A percentile compares a stretch with the other conserved stretches of the same genome.
phyloP scores from a whole-genome alignment of 2,888 invertebrate species.

The Sipha maydis region DNA sequence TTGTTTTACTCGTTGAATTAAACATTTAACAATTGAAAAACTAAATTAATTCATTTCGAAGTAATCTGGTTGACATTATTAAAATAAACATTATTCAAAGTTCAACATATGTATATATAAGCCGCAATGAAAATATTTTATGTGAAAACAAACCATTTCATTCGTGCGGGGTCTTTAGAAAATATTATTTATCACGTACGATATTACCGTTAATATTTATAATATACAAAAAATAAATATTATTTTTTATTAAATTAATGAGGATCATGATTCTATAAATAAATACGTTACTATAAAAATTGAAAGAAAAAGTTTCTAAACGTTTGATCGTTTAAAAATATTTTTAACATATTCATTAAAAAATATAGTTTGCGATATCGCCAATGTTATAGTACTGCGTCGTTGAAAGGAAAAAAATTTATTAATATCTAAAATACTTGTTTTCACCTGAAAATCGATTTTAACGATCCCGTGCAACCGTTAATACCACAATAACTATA shows the following conservation, averaged over 20 bases:
- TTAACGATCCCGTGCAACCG: background rate
- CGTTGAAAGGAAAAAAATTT: background rate
- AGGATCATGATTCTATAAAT: background rate
- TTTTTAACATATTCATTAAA: background rate
- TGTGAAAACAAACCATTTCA: background rate
- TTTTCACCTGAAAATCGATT: background rate
- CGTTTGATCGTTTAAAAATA: background rate
- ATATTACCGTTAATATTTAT: background rate
- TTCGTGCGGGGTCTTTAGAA: background rate
- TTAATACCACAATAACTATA: background rate
- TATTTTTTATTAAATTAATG: background rate
- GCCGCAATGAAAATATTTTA: background rate
- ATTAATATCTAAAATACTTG: background rate
- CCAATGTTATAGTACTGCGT: background rate
- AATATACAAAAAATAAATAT: background rate
- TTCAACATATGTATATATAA: slow-evolving; percentile 1
- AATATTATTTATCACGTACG: background rate
- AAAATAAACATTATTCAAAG: background rate
- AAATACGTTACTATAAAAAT: background rate
- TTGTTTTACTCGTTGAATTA: background rate
- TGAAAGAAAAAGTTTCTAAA: background rate
- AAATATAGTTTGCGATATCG: background rate
- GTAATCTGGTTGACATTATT: background rate
- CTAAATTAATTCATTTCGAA: background rate
- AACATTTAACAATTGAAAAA: background rate